Base-by-base conservation (phyloP, 2,888 invertebrate genomes). In the Erynnis tages region DNA sequence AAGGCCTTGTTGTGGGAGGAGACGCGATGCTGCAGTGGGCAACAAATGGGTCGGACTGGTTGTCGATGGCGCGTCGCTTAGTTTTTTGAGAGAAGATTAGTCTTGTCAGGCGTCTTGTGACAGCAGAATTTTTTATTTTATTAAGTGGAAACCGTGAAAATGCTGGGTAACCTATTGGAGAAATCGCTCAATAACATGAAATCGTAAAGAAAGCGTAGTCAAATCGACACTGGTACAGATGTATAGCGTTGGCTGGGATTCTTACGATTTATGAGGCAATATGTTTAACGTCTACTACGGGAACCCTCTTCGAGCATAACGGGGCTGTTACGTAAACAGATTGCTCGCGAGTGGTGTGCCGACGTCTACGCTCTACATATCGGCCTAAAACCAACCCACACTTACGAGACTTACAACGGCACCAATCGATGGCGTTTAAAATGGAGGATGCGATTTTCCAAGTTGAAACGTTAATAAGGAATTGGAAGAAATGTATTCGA, bases 291-390 rank as follows among this genome's bases (percentile, higher is more conserved):
- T 88, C 88, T 86, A 83, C 76, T 82, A 79, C 82, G 85, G 71
- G 76, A 85, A 84, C 86, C 86, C 85, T 86, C 85, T 82, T 80
- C 66, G 81, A 82, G 81, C 83, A 83, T 88, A 89, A 88, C 87
- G 88, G 87, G 59, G 81, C 80, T 82, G 87, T 89, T 88, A 89
- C 87, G 85, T 86, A 88, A 88, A 88, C 86, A 89, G 84, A 89
- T 89, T 87, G 87, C 83, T 79, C 76, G 82, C 81, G 82, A 83
- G 80, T 74, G 76, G 79, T 73, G 79, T 78, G 66, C 79, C 72
- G 58, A 59, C 78, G 66, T 77, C 71, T 57, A 57, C 57, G 58
- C 57, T 73, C 71, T 64, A 75, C 79, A 84, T 82, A 82, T 79
- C 76, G 71, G 79, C 81, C 82, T 79, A 79, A 78, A 71, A 76